Conservation (phyloP, 2,888 invertebrate genomes). For the Agriopis marginaria region DNA sequence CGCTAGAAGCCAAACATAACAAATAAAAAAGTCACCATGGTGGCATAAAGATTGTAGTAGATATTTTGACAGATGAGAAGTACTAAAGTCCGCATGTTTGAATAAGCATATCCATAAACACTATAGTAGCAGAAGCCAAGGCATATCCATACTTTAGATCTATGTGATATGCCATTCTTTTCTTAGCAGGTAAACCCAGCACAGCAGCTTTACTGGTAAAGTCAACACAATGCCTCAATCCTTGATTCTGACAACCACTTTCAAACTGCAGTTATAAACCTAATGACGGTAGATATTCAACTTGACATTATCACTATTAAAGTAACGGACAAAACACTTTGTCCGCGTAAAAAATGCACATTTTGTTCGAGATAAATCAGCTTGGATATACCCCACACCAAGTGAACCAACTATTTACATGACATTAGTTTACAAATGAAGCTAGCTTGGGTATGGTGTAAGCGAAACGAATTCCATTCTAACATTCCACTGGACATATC, state of each 20-base stretch:
- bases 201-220: too few species aligned
- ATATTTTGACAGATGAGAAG: too few species aligned
- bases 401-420: constrained; percentile 54
- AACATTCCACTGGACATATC: constrained; percentile 24
- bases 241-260: neutral
- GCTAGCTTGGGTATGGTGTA: constrained; percentile 34
- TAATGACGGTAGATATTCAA: neutral
- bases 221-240: too few species aligned
- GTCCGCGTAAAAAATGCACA: constrained; percentile 41
- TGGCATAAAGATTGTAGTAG: too few species aligned
- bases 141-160: too few species aligned
- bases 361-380: constrained; percentile 54
- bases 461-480: constrained; percentile 36
- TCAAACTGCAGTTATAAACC: constrained; percentile 15
- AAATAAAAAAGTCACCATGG: too few species aligned
- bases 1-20: too few species aligned
- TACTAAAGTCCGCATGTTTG: too few species aligned
- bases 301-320: constrained; percentile 36
- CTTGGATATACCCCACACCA: constrained; percentile 48
- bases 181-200: too few species aligned
- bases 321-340: neutral
- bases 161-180: too few species aligned
- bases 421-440: constrained; percentile 44
- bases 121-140: too few species aligned
- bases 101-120: too few species aligned